Evolutionary conservation across 1,140 invertebrate species (phyloP), one percentile per base, ranked within the genome.

Genomic region (Pissodes strobi): DNA sequence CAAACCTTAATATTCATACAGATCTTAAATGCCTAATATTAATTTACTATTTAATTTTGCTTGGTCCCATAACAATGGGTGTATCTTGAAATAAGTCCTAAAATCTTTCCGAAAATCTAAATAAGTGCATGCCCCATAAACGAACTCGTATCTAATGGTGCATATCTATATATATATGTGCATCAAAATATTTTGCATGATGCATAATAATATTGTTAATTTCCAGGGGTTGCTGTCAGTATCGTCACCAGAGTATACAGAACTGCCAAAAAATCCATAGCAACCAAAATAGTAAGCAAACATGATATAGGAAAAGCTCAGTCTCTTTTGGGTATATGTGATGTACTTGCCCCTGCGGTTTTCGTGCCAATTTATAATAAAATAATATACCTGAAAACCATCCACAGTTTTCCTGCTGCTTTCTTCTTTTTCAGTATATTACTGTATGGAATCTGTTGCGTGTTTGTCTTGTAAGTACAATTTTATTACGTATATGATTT

Each of bases 281-380:
- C 83, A 0, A 85, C 84, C 1, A 86, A 86, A 75, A 75, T 84
- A 2, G 83, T 85, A 2, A 71, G 78, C 8, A 74, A 76, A 18
- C 77, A 82, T 34, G 78, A 84, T 77, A 70, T 79, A 79, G 84
- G 82, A 13, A 84, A 83, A 75, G 82, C 83, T 64, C 82, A 82
- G 62, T 84, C 84, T 1, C 59, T 85, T 4, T 80, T 84, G 21
- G 82, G 81, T 0, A 78, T 85, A 17, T 76, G 79, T n/a, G 84
- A 85, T 71, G 77, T 81, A 0, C 46, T 85, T 2, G 72, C 80
- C 2, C 80, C 81, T 0, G 78, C 80, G 0, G 67, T 81, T 22
- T 80, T 81, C 57, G 73, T 75, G 6, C 81, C 83, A 0, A 43
- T 83, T 18, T 84, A 83, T 68, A 82, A 78, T 64, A 73, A 76